Percentiles rank a stretch among this genome's conserved stretches.
Conservation (phyloP, 2,113 vertebrate species). For the Nannobrachium achirus region DNA sequence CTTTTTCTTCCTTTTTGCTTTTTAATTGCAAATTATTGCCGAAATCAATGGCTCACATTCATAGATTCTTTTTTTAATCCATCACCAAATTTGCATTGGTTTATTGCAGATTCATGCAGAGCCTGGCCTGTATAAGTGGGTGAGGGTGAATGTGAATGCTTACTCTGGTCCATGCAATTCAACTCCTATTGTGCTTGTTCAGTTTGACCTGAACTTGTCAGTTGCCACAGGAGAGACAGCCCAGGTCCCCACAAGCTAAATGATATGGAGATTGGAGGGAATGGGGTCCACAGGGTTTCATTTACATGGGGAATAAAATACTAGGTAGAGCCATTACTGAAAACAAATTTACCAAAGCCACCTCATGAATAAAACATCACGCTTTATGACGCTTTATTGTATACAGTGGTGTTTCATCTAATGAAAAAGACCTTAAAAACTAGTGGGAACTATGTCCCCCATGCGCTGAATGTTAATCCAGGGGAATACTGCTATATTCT, state of each 20-base stretch:
- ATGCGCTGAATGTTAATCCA: slow-evolving; percentile 5
- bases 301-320: slow-evolving; percentile 71
- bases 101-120: too few relatives aligned
- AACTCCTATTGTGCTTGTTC: slow-evolving; percentile 25
- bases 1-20: too few relatives aligned
- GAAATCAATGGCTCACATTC: too few relatives aligned
- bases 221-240: slow-evolving; percentile 9
- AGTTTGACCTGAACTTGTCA: slow-evolving; percentile 27
- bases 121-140: not conserved
- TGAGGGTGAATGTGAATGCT: slow-evolving; percentile 9
- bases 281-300: slow-evolving; percentile 58
- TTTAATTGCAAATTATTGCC: too few relatives aligned
- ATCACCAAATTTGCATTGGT: too few relatives aligned
- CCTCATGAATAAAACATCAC: slow-evolving; percentile 76
- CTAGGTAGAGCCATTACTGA: slow-evolving; percentile 56
- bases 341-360: slow-evolving; percentile 68
- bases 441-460: not conserved
- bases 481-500: not conserved
- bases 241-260: slow-evolving; percentile 47
- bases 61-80: too few relatives aligned
- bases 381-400: slow-evolving; percentile 62
- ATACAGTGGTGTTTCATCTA: slow-evolving; percentile 57
- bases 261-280: slow-evolving; percentile 69
- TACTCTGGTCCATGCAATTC: slow-evolving; percentile 24
- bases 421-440: slow-evolving; percentile 41